phyloP scores from a whole-genome alignment of 2,113 vertebrate genomes.

The Condylura cristata region DNA sequence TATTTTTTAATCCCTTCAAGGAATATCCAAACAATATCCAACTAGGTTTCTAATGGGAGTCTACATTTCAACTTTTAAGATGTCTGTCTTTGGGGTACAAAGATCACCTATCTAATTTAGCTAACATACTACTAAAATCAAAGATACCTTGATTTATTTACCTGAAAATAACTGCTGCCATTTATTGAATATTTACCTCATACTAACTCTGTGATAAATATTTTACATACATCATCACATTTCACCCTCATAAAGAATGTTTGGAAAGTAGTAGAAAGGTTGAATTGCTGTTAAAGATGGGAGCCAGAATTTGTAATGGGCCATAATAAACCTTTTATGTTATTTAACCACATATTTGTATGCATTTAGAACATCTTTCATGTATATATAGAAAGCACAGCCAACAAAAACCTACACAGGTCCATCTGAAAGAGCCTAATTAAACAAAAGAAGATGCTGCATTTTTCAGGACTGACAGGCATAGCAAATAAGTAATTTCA shows the following conservation, averaged over 20 bases:
- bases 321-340: background rate
- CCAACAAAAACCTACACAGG: background rate
- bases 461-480: conserved; percentile 50
- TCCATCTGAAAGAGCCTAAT: conserved; percentile 15
- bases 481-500: conserved; percentile 58
- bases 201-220: conserved; percentile 24
- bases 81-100: conserved; percentile 59
- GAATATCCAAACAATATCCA: conserved; percentile 64
- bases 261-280: background rate
- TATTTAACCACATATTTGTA: background rate
- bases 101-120: conserved; percentile 61
- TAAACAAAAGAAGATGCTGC: conserved; percentile 41
- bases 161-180: background rate
- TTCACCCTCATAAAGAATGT: background rate
- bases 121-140: conserved; percentile 60
- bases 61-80: conserved; percentile 58
- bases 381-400: background rate
- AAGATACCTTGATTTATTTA: background rate
- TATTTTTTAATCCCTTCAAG: conserved; percentile 58
- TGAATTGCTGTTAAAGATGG: background rate
- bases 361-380: background rate
- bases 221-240: conserved; percentile 17
- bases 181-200: conserved; percentile 44
- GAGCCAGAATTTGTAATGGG: background rate
- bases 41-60: conserved; percentile 60